Conservation (phyloP, 1,140 invertebrate species). For the Tetranychus cinnabarinus region DNA sequence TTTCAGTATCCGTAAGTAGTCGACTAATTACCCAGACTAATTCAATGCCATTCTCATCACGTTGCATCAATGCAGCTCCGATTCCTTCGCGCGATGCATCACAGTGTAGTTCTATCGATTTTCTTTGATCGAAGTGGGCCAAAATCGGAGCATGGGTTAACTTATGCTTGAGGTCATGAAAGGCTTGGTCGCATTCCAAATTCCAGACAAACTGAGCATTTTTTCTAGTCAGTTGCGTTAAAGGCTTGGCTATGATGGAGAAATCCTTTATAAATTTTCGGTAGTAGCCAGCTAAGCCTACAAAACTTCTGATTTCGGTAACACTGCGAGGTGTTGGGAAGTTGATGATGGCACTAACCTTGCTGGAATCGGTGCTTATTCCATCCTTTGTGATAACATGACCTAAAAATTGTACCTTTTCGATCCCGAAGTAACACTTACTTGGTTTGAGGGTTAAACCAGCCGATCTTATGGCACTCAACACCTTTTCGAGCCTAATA, state of each 20-base stretch:
- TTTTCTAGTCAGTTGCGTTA: background rate
- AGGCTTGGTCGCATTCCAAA: background rate
- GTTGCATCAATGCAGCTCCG: background rate
- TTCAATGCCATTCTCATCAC: background rate
- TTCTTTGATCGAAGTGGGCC: background rate
- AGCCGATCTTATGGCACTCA: background rate
- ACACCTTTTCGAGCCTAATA: background rate
- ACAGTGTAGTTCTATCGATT: background rate
- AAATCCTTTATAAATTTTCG: slow-evolving; percentile 19
- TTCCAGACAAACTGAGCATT: background rate
- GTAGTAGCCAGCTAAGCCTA: slow-evolving; percentile 6
- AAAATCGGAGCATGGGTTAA: background rate
- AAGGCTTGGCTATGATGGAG: slow-evolving; percentile 5
- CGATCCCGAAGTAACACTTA: slow-evolving; percentile 15
- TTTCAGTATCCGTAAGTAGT: background rate
- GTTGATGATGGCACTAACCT: slow-evolving; percentile 19
- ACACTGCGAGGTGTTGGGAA: slow-evolving; percentile 16
- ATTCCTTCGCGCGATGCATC: slow-evolving; percentile 8
- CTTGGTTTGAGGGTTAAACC: background rate
- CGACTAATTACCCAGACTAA: background rate
- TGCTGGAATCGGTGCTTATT: slow-evolving; percentile 16
- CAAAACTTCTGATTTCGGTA: slow-evolving; percentile 14
- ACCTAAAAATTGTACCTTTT: slow-evolving; percentile 19
- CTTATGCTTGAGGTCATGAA: background rate
- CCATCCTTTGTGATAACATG: slow-evolving; percentile 16